Percentiles rank a stretch among this genome's conserved stretches.
These are phyloP conservation scores for Eretmochelys imbricata DNA, from an alignment of 2,113 vertebrate genomes.

Conservation along the genomic window DNA sequence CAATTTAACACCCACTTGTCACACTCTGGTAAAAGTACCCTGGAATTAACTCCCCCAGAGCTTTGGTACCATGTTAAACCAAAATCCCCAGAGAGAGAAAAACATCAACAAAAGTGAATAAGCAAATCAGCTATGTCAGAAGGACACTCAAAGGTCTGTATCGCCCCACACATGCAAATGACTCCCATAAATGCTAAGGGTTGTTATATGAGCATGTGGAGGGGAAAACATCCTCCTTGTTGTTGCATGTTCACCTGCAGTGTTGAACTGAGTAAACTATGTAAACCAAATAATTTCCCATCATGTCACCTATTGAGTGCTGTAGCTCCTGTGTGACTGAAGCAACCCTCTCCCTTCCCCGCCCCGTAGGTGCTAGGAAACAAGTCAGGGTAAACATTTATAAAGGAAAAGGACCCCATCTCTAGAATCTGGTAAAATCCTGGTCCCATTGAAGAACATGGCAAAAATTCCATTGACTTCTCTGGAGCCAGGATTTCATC, in stretches of 20 bases:
- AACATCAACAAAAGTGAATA: not conserved
- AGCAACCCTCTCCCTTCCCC: not conserved
- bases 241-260: not conserved
- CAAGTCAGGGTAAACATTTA: not conserved
- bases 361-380: not conserved
- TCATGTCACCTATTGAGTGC: rapidly evolving
- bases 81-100: not conserved
- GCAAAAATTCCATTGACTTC: not conserved
- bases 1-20: not conserved
- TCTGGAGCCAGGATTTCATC: constrained; percentile 25
- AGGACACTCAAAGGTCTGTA: not conserved
- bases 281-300: not conserved
- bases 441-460: not conserved
- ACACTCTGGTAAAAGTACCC: not conserved
- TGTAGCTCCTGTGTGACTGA: not conserved
- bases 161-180: not conserved
- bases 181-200: not conserved
- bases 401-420: not conserved
- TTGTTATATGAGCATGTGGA: not conserved
- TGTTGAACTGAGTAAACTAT: not conserved
- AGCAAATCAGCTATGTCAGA: not conserved
- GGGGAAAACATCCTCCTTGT: not conserved
- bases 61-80: not conserved
- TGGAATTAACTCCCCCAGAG: not conserved
- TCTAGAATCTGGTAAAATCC: not conserved